Percentiles rank a stretch among this genome's conserved stretches.
Evolutionary conservation across 2,888 invertebrate species (phyloP).

Genomic region (Leuctra nigra): DNA sequence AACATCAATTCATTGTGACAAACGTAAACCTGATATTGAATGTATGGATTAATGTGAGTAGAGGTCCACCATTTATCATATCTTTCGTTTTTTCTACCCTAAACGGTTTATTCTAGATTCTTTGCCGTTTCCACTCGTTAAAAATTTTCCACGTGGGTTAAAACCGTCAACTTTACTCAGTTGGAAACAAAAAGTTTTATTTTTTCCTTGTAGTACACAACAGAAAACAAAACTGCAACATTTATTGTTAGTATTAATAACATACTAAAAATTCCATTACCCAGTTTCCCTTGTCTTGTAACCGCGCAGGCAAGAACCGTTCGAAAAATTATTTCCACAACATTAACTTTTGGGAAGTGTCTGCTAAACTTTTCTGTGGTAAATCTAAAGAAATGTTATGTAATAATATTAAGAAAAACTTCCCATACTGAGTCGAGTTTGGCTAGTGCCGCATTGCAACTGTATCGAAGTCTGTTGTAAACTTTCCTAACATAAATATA

Average conservation of each 20-base stretch:
- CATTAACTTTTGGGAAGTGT: not conserved
- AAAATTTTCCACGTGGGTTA: not conserved
- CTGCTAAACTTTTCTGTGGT: not conserved
- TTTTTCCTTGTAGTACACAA: not conserved
- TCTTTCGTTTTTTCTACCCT: too few species aligned
- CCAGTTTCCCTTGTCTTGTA: not conserved
- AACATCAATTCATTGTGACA: too few species aligned
- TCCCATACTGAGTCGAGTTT: not conserved
- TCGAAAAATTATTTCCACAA: not conserved
- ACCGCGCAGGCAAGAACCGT: not conserved
- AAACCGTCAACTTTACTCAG: not conserved
- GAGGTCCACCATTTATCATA: too few species aligned
- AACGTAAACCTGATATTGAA: too few species aligned
- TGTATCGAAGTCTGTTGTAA: not conserved
- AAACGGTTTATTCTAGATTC: not conserved
- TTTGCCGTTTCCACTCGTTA: not conserved
- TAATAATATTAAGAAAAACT: not conserved
- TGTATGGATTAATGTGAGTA: too few species aligned
- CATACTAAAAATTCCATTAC: not conserved
- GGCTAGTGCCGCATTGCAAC: not conserved
- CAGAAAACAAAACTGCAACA: not conserved
- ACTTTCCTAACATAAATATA: not conserved
- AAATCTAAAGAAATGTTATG: not conserved
- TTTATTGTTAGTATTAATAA: constrained; percentile 1
- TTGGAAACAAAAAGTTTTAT: not conserved